Evolutionary conservation across 2,888 invertebrate genomes (phyloP).

Genomic region (Eupithecia dodoneata): DNA sequence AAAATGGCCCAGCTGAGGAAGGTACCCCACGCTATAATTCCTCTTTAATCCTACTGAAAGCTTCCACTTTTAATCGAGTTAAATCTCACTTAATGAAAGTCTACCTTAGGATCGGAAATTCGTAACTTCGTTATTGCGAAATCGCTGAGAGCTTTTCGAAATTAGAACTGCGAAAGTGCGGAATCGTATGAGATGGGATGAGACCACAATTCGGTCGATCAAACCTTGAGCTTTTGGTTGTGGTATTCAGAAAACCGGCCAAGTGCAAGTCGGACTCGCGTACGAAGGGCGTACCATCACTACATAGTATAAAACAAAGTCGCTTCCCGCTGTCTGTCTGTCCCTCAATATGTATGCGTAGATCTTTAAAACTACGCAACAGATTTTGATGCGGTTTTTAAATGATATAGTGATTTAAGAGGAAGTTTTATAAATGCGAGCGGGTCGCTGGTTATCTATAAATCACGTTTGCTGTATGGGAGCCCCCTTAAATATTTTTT

Average conservation of each 20-base stretch:
- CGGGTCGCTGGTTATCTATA: no score
- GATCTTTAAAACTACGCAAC: no score
- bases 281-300: no score
- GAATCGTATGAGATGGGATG: not conserved
- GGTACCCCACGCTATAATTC: constrained; percentile 13
- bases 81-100: constrained; percentile 46
- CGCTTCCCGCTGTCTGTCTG: no score
- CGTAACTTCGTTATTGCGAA: constrained; percentile 19
- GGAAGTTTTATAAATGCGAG: no score
- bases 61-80: constrained; percentile 48
- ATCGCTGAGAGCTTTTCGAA: constrained; percentile 27
- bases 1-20: constrained; percentile 8
- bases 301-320: no score
- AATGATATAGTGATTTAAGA: no score
- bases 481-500: no score
- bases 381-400: no score
- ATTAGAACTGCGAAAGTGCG: constrained; percentile 22
- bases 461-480: no score
- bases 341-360: no score
- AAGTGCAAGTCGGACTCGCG: no score
- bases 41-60: constrained; percentile 54
- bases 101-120: constrained; percentile 38
- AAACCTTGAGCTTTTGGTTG: not conserved
- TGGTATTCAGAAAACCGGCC: not conserved
- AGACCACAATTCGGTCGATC: constrained; percentile 6